These are phyloP conservation scores for Ciconia stormi DNA, from an alignment of 2,113 vertebrate species.

Conservation along the genomic window DNA sequence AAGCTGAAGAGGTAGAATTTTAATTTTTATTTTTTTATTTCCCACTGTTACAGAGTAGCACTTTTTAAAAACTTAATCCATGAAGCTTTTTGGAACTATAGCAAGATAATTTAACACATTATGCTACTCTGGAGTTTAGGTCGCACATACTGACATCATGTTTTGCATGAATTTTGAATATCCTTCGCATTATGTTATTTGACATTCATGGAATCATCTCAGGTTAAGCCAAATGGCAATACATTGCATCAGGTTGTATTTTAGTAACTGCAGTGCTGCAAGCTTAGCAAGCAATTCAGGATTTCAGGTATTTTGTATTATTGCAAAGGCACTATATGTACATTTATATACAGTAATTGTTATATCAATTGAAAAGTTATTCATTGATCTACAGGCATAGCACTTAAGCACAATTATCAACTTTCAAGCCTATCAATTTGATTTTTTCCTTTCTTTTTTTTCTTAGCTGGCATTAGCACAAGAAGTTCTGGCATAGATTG, in stretches of 20 bases:
- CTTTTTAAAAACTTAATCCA: background rate
- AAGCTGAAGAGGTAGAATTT: background rate
- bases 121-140: background rate
- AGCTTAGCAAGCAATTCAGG: background rate
- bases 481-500: background rate
- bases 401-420: background rate
- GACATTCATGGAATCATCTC: slow-evolving; percentile 2
- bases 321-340: background rate
- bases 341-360: background rate
- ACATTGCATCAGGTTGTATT: background rate
- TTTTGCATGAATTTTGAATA: background rate
- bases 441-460: background rate
- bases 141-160: background rate
- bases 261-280: background rate
- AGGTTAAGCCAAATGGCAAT: background rate
- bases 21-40: background rate
- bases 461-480: background rate
- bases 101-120: slow-evolving; percentile 17
- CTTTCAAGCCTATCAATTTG: background rate
- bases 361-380: background rate
- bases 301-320: background rate
- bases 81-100: background rate
- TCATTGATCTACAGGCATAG: background rate
- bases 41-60: background rate
- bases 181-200: background rate